These are phyloP conservation scores for Trichonephila clavipes DNA, from an alignment of 1,140 invertebrate species.

Conservation along the genomic window DNA sequence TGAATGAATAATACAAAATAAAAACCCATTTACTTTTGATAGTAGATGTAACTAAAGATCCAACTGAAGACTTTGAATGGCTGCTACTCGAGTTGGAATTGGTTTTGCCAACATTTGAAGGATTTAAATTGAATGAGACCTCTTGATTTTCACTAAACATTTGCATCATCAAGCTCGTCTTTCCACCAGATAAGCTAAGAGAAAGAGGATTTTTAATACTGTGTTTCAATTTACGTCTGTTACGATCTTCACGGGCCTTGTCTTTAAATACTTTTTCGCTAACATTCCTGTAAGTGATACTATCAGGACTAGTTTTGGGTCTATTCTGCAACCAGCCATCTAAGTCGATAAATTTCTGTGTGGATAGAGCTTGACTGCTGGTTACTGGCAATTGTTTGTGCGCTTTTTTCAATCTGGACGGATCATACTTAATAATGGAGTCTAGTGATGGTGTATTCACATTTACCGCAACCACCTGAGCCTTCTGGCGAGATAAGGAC, in stretches of 20 bases:
- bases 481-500: background rate
- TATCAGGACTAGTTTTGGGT: conserved; percentile 67
- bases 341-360: conserved; percentile 53
- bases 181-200: conserved; percentile 32
- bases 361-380: conserved; percentile 44
- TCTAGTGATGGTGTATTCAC: background rate
- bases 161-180: conserved; percentile 45
- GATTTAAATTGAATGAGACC: conserved; percentile 28
- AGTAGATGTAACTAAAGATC: background rate
- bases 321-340: conserved; percentile 68
- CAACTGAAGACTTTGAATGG: background rate
- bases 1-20: background rate
- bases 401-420: conserved; percentile 39
- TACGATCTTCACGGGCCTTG: conserved; percentile 4
- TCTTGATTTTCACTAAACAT: conserved; percentile 11
- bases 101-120: conserved; percentile 8
- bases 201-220: conserved; percentile 46
- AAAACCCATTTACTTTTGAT: background rate
- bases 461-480: conserved; percentile 30
- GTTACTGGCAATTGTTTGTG: conserved; percentile 39
- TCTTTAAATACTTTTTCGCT: background rate
- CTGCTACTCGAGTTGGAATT: background rate
- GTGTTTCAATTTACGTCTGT: conserved; percentile 21
- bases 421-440: conserved; percentile 60
- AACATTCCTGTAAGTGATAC: background rate